phyloP scores from a whole-genome alignment of 2,113 vertebrate species.

The Crotophaga sulcirostris region DNA sequence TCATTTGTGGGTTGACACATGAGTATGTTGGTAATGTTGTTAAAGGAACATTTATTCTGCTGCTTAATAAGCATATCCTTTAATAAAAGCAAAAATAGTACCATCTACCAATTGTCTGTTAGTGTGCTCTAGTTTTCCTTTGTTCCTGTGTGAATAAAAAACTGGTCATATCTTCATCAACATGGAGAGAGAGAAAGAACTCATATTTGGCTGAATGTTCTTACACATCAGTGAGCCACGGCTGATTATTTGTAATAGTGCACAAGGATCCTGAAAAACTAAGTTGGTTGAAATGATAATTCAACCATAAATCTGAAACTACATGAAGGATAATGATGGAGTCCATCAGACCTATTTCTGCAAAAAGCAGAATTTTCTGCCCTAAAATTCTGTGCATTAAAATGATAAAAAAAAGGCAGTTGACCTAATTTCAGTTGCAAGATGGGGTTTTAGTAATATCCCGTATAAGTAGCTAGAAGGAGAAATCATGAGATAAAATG shows the following conservation, averaged over 20 bases:
- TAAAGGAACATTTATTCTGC: background rate
- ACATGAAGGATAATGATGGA: background rate
- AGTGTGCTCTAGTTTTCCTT: background rate
- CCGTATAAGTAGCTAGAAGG: background rate
- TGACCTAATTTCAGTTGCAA: background rate
- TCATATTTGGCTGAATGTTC: background rate
- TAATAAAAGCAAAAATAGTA: background rate
- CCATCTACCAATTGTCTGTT: background rate
- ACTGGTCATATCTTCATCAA: accelerated
- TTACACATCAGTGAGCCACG: background rate
- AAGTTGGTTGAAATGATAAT: background rate
- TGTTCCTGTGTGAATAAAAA: background rate
- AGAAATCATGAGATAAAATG: background rate
- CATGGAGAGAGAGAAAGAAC: background rate
- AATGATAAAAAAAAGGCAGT: background rate
- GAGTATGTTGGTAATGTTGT: background rate
- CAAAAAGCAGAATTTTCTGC: background rate
- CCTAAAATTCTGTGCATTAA: background rate
- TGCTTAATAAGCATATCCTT: background rate
- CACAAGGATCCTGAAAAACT: background rate
- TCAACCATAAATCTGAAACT: background rate
- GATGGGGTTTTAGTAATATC: background rate
- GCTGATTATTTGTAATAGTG: background rate
- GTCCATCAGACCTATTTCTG: background rate
- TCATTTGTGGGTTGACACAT: constrained; percentile 15